These are phyloP conservation scores for Corythornis vintsioides DNA, from an alignment of 2,113 vertebrate species.

Conservation along the genomic window DNA sequence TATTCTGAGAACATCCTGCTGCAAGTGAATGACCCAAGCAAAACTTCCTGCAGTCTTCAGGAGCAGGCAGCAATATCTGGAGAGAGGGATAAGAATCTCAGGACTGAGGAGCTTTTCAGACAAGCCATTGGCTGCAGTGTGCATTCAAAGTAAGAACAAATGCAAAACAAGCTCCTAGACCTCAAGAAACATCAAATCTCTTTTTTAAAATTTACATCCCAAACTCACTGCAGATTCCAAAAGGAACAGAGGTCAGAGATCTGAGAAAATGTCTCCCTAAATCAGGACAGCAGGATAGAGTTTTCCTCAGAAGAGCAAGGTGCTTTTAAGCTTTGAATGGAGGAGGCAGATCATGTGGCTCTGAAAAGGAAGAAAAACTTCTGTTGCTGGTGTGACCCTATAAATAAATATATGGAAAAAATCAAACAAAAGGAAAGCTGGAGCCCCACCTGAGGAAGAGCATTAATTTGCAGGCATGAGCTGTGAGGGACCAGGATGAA, in stretches of 20 bases:
- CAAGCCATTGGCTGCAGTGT: background rate
- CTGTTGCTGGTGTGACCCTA: background rate
- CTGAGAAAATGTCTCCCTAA: background rate
- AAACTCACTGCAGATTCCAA: background rate
- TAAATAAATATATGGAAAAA: background rate
- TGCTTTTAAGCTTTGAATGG: background rate
- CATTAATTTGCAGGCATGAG: background rate
- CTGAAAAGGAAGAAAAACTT: background rate
- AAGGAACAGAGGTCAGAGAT: background rate
- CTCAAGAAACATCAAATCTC: background rate
- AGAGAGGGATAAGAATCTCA: background rate
- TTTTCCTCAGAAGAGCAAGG: background rate
- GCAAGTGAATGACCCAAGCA: slow-evolving; percentile 34
- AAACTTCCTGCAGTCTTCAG: slow-evolving; percentile 43
- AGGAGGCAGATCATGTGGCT: background rate
- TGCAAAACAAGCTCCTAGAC: slow-evolving; percentile 15
- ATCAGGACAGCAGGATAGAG: background rate
- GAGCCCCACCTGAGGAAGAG: background rate
- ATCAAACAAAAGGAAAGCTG: background rate
- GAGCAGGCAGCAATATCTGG: background rate
- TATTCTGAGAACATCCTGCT: slow-evolving; percentile 24
- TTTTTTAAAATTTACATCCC: slow-evolving; percentile 16
- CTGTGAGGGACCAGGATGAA: background rate
- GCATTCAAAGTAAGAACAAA: background rate
- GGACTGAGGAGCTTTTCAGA: background rate